Percentiles rank a stretch among this genome's conserved stretches.
phyloP scores from a whole-genome alignment of 2,888 invertebrate genomes.

The Temnothorax ravouxi region DNA sequence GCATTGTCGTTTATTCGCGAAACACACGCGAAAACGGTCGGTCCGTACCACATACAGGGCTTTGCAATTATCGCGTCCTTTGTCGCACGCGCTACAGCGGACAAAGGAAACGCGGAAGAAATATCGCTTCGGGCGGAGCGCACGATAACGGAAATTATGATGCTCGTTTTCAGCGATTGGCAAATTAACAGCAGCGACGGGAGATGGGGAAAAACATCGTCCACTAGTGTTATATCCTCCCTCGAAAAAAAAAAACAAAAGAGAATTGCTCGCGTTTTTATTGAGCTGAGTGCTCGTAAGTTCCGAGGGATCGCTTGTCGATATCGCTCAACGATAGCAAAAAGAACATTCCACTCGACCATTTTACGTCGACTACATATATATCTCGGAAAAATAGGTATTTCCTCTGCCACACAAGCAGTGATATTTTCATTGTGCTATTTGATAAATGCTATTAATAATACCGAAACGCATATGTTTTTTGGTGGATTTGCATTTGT shows the following conservation, averaged over 20 bases:
- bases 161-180: slow-evolving; percentile 49
- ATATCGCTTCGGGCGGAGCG: slow-evolving; percentile 28
- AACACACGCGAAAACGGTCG: slow-evolving; percentile 45
- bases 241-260: neutral
- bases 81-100: slow-evolving; percentile 5
- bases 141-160: slow-evolving; percentile 46
- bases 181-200: slow-evolving; percentile 40
- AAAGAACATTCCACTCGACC: slow-evolving; percentile 19
- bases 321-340: slow-evolving; percentile 34
- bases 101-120: slow-evolving; percentile 45
- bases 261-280: slow-evolving; percentile 42
- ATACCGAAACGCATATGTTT: neutral
- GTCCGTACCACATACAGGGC: slow-evolving; percentile 42
- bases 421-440: neutral
- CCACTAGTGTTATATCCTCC: slow-evolving; percentile 4
- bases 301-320: slow-evolving; percentile 20
- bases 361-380: neutral
- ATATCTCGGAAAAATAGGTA: neutral
- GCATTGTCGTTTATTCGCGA: slow-evolving; percentile 32
- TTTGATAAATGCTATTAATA: slow-evolving; percentile 35
- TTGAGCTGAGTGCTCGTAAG: slow-evolving; percentile 32
- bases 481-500: neutral
- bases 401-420: neutral
- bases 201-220: neutral
- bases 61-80: slow-evolving; percentile 64